Base-by-base conservation (phyloP, 1,140 invertebrate species). In the Lethrus apterus region DNA sequence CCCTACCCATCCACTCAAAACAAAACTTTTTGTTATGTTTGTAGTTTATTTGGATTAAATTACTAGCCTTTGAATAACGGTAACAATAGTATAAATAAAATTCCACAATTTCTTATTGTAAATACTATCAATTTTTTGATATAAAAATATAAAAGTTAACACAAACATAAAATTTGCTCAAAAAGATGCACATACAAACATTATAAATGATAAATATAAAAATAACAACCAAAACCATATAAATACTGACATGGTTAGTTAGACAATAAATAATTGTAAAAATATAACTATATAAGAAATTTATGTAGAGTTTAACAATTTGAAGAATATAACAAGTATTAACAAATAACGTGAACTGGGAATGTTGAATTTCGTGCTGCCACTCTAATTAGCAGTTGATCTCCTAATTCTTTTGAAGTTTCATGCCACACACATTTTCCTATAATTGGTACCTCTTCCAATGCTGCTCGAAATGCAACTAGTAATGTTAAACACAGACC, bases 391-490 rank as follows among this genome's bases (percentile, higher is more conserved):
- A 84, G 65, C n/a, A 93, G 62, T 51, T 69, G 71, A 32, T 84
- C 79, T 29, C 84, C 86, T 14, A 88, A 57, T 5, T 80, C 75
- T 50, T 77, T 73, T 10, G 78, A 74, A 5, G 90, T 60, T 67
- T 91, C 86, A 54, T 89, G 78, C 91, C 90, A 94, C 18, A 83
- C 79, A 66, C 88, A 93, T 65, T 91, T 92, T 46, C 86, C 86
- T 59, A 87, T 84, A 3, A 91, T 76, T 14, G 81, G 77, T 4
- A 89, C 83, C 60, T 91, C 85, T 71, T 92, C 89, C 10, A 93
- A 64, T 3, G 86, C 81, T n/a, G 83, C 74, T 50, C 85, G 73
- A 55, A 93, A 90, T 0, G 86, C 86, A n/a, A 93, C 83, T 2
- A 95, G 68, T 9, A 93, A 60, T 34, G 87, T 87, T 3, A 95